Base-by-base conservation (phyloP, 2,797 vertebrate genomes). In the Myotis vivesi region DNA sequence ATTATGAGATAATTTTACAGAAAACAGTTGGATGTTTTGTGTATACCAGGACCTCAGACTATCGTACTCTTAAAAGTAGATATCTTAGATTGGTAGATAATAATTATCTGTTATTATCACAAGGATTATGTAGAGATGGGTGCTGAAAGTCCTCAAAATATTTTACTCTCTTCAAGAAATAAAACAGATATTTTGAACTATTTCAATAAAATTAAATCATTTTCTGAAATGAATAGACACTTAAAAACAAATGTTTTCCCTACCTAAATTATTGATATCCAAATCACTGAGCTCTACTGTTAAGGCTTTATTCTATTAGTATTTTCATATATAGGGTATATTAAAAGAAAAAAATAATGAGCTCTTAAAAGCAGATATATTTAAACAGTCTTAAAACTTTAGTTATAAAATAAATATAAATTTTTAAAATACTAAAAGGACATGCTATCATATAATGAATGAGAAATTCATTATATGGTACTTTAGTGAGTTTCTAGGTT, bases 381-480 rank as follows among this genome's bases (percentile, higher is more conserved):
- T 83, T 36, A 79, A 92, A 25, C 6, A 69, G 68, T 92, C 38
- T 89, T 71, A 79, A 85, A 82, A 53, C 53, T 93, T 89, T 44
- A 64, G 19, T 66, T 77, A 72, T 72, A 69, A 85, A 55, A 51
- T 33, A 69, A 30, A 83, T 53, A 8, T 3, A 1, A 51, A 49
- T 91, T 95, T 91, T 36, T 15, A 49, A 87, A 87, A 57, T 88
- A 10, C 12, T 89, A 79, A 85, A 82, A 49, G 80, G 57, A 92
- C 68, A 92, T 41, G 25, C 9, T n/a, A 38, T 75, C 16, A n/a
- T 10, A 46, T 22, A 83, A 82, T 71, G 46, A 15, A 66, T 69
- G 9, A 46, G 22, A 80, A 92, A 72, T 36, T 81, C 71, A 92
- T 23, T 76, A 11, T 25, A 55, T 71, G 55, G 30, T n/a, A 59